Percentiles rank a stretch among this genome's conserved stretches.
Evolutionary conservation across 2,888 invertebrate genomes (phyloP).

Genomic region (Acanthosepion lycidas): DNA sequence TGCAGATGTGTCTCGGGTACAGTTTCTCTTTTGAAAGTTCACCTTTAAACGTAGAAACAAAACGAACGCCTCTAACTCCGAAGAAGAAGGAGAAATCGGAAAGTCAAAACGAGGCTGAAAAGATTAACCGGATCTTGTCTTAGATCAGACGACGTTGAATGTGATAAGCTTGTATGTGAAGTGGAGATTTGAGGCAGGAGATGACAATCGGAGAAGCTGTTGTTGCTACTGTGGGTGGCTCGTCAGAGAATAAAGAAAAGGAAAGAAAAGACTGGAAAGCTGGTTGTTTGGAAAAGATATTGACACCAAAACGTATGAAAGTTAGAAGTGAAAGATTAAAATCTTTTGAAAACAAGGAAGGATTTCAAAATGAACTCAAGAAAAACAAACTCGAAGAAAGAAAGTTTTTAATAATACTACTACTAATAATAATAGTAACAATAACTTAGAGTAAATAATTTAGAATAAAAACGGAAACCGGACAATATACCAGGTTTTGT

Average conservation of each 20-base stretch:
- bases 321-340: neutral
- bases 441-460: too few species aligned
- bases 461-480: too few species aligned
- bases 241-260: neutral
- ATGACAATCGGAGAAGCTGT: neutral
- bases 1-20: too few species aligned
- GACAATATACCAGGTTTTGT: too few species aligned
- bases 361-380: neutral
- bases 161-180: neutral
- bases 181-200: neutral
- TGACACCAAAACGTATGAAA: neutral
- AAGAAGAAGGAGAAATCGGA: too few species aligned
- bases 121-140: neutral
- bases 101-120: too few species aligned
- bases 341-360: constrained; percentile 9
- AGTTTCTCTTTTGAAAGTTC: too few species aligned
- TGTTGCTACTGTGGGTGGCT: neutral
- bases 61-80: too few species aligned
- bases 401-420: too few species aligned
- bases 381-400: neutral
- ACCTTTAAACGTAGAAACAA: too few species aligned
- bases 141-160: neutral
- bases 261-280: neutral
- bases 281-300: neutral
- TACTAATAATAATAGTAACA: too few species aligned